Conservation (phyloP, 2,797 vertebrate species). For the Phoeniculus purpureus region DNA sequence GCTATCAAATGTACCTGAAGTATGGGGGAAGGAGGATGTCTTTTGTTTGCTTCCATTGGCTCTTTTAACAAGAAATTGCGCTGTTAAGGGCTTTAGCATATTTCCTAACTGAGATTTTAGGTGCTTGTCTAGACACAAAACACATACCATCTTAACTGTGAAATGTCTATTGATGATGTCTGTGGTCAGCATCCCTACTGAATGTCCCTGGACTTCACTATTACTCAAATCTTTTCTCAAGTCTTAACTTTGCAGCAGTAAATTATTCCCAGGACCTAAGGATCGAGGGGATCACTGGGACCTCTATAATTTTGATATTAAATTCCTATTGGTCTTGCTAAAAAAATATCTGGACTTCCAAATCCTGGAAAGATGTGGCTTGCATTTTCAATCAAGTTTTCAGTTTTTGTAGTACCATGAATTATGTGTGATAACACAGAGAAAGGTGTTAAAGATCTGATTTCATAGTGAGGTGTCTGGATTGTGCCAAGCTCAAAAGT, state of each 20-base stretch:
- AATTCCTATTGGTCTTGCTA: background rate
- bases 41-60: background rate
- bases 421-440: background rate
- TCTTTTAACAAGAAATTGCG: background rate
- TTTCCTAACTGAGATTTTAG: background rate
- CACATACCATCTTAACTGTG: background rate
- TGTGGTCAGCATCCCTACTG: too few species aligned
- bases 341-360: background rate
- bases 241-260: background rate
- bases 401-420: background rate
- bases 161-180: too few species aligned
- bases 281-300: background rate
- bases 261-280: background rate
- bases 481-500: background rate
- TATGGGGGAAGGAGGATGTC: background rate
- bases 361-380: background rate
- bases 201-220: too few species aligned
- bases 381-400: background rate
- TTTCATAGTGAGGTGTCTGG: background rate
- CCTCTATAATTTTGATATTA: background rate
- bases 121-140: background rate
- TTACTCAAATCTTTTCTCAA: too few species aligned
- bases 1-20: background rate
- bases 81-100: background rate
- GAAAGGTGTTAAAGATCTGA: background rate